These are phyloP conservation scores for Cryptocephalus primarius DNA, from an alignment of 2,888 invertebrate species.

Conservation along the genomic window DNA sequence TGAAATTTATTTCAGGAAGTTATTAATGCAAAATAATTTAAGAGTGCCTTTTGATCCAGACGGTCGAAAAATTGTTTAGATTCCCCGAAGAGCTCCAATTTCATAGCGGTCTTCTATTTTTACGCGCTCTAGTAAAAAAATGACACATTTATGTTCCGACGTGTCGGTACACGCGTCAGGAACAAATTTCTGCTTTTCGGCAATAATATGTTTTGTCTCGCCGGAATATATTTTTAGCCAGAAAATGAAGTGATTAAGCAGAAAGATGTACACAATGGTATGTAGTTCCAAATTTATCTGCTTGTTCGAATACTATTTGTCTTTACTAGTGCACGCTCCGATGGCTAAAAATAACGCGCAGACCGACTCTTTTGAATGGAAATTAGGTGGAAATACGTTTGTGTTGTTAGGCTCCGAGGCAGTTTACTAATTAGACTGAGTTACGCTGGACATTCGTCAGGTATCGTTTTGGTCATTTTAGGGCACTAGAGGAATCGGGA, in stretches of 20 bases:
- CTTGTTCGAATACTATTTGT: background rate
- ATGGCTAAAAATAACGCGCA: background rate
- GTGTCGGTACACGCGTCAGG: too few relatives aligned
- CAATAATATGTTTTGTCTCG: background rate
- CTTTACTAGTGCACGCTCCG: background rate
- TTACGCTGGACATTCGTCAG: background rate
- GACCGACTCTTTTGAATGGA: constrained; percentile 6
- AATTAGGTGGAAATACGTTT: constrained; percentile 4
- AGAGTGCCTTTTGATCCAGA: too few relatives aligned
- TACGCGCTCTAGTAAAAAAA: too few relatives aligned
- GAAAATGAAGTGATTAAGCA: constrained; percentile 8
- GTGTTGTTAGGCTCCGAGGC: background rate
- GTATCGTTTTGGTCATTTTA: background rate
- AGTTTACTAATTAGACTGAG: background rate
- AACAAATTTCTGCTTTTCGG: background rate
- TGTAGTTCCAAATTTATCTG: constrained; percentile 11
- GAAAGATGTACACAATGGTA: constrained; percentile 9
- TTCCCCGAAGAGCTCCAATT: too few relatives aligned
- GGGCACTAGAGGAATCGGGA: too few relatives aligned
- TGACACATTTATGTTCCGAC: too few relatives aligned
- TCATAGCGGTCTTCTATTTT: too few relatives aligned
- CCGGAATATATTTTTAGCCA: constrained; percentile 4
- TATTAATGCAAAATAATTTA: too few relatives aligned
- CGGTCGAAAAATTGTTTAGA: too few relatives aligned
- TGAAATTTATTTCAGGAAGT: too few relatives aligned